These are phyloP conservation scores for Eulemur mongoz DNA, from an alignment of 2,797 vertebrate species.

Conservation along the genomic window DNA sequence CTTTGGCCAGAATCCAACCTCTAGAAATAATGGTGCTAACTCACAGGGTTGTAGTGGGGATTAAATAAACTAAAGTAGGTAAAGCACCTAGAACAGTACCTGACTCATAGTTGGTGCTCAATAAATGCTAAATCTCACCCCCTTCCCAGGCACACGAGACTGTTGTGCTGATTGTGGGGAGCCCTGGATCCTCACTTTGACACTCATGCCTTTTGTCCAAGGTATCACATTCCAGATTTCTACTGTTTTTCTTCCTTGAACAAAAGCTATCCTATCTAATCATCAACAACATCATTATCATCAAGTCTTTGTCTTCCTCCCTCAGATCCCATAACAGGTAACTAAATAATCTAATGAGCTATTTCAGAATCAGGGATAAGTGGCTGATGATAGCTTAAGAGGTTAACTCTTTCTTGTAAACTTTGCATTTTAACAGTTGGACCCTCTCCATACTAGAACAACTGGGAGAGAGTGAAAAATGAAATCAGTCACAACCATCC, in stretches of 20 bases:
- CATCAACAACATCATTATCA: background rate
- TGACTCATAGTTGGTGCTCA: background rate
- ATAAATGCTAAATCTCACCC: background rate
- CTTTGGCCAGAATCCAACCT: background rate
- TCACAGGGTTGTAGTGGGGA: background rate
- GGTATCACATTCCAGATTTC: background rate
- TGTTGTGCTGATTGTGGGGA: constrained; percentile 16
- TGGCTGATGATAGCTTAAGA: constrained; percentile 32
- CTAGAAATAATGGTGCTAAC: background rate
- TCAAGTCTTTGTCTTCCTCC: constrained; percentile 8
- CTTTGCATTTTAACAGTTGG: constrained; percentile 29
- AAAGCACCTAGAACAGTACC: background rate
- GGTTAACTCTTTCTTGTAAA: background rate
- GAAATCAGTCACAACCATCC: background rate
- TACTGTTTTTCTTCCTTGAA: constrained; percentile 32
- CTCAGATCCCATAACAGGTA: background rate
- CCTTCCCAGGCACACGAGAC: background rate
- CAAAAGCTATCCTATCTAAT: constrained; percentile 9
- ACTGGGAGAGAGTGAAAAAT: constrained; percentile 14
- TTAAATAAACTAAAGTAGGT: constrained; percentile 47
- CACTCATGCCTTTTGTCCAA: background rate
- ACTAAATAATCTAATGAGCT: constrained; percentile 33
- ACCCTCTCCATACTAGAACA: background rate
- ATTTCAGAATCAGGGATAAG: constrained; percentile 3
- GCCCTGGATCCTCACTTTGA: background rate